Conservation (phyloP, 1,140 invertebrate genomes). For the Galendromus occidentalis region DNA sequence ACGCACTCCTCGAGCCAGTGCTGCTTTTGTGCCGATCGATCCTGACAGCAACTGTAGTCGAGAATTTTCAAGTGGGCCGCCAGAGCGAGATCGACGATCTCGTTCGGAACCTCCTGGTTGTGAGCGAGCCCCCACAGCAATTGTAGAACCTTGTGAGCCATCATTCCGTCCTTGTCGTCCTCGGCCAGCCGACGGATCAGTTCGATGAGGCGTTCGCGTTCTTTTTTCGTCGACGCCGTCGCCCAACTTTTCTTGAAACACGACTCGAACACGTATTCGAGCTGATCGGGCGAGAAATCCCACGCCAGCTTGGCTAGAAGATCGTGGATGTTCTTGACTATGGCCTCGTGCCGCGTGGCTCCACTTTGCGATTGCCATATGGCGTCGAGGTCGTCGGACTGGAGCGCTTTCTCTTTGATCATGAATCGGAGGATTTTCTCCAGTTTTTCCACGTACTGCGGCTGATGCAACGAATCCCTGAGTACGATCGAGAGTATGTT, state of each 20-base stretch:
- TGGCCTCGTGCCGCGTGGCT: conserved; percentile 61
- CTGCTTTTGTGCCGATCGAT: conserved; percentile 84
- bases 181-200: conserved; percentile 82
- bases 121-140: conserved; percentile 93
- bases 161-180: conserved; percentile 94
- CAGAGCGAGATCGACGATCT: conserved; percentile 92
- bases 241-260: conserved; percentile 71
- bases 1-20: conserved; percentile 89
- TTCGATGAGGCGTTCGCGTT: conserved; percentile 83
- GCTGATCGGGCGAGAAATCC: conserved; percentile 91
- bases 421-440: conserved; percentile 93
- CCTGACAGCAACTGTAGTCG: conserved; percentile 87
- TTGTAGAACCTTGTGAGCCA: conserved; percentile 89
- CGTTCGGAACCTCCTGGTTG: conserved; percentile 81
- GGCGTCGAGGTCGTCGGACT: conserved; percentile 71
- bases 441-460: conserved; percentile 86
- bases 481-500: conserved; percentile 85
- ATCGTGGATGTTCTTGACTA: conserved; percentile 92
- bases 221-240: conserved; percentile 70
- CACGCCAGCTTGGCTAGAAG: conserved; percentile 85
- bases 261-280: conserved; percentile 91
- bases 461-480: conserved; percentile 84
- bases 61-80: conserved; percentile 90
- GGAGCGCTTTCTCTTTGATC: conserved; percentile 80
- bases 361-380: conserved; percentile 89